phyloP scores from a whole-genome alignment of 2,113 vertebrate species.

The Spizaetus ornatus region DNA sequence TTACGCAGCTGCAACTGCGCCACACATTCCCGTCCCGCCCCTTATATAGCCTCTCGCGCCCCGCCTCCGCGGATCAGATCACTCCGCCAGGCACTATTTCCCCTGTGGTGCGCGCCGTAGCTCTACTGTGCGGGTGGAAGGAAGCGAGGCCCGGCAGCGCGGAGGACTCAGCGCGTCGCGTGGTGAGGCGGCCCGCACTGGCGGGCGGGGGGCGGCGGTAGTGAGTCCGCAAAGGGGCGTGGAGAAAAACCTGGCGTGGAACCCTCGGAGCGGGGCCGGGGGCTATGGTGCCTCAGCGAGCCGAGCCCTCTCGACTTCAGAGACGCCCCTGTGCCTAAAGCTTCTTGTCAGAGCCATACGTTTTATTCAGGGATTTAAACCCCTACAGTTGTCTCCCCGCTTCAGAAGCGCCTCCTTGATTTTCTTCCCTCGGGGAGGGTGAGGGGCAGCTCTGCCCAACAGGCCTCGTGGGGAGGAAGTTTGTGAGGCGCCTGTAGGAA shows the following conservation, averaged over 20 bases:
- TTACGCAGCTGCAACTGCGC: neutral
- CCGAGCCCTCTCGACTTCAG: fast-evolving
- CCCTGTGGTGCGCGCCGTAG: fast-evolving
- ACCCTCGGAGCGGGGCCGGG: fast-evolving
- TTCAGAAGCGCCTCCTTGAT: neutral
- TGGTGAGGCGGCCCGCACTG: fast-evolving
- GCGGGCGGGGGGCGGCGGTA: fast-evolving
- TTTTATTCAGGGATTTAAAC: neutral
- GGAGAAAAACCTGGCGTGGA: neutral
- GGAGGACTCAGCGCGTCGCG: neutral
- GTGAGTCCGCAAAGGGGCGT: fast-evolving
- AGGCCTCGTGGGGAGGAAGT: fast-evolving
- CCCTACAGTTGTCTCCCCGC: fast-evolving
- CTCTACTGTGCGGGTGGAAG: fast-evolving
- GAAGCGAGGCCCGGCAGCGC: neutral
- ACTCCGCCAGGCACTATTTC: constrained; percentile 40
- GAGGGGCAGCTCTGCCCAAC: neutral
- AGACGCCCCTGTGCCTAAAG: fast-evolving
- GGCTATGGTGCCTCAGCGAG: fast-evolving
- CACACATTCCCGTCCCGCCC: neutral
- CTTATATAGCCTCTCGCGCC: neutral
- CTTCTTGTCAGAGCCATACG: fast-evolving
- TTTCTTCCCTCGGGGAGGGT: fast-evolving
- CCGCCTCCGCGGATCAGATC: neutral
- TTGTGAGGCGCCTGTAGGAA: neutral